Conservation (phyloP, 2,888 invertebrate genomes). For the Plusia festucae region DNA sequence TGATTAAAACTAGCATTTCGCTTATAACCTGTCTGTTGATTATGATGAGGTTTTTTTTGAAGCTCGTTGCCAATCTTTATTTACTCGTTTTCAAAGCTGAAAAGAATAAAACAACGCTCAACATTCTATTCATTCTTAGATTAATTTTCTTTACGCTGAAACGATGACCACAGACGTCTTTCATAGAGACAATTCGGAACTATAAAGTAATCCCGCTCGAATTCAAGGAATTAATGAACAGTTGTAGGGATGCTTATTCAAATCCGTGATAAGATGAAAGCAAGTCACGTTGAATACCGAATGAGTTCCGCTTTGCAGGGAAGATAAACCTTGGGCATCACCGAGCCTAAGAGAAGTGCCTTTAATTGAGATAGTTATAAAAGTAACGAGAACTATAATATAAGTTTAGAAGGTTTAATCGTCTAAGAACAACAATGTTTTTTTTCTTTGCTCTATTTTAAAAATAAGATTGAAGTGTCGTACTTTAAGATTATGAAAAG, state of each 20-base stretch:
- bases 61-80: no score
- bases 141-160: not conserved
- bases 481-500: no score
- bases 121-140: not conserved
- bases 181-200: not conserved
- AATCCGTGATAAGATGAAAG: slow-evolving; percentile 35
- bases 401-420: no score
- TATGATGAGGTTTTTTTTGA: no score
- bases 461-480: no score
- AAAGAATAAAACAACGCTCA: no score
- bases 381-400: slow-evolving; percentile 1
- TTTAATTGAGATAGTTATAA: slow-evolving; percentile 28
- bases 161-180: not conserved
- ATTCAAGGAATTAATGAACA: slow-evolving; percentile 35
- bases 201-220: slow-evolving; percentile 5
- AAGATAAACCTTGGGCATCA: slow-evolving; percentile 47
- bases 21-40: no score
- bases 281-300: slow-evolving; percentile 54
- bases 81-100: no score
- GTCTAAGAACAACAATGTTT: no score
- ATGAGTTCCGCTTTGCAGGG: slow-evolving; percentile 47
- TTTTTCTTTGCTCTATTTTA: no score
- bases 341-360: slow-evolving; percentile 29
- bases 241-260: slow-evolving; percentile 40
- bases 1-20: no score